Evolutionary conservation across 2,888 invertebrate species (phyloP).

Genomic region (Archaeoteleia sp.): DNA sequence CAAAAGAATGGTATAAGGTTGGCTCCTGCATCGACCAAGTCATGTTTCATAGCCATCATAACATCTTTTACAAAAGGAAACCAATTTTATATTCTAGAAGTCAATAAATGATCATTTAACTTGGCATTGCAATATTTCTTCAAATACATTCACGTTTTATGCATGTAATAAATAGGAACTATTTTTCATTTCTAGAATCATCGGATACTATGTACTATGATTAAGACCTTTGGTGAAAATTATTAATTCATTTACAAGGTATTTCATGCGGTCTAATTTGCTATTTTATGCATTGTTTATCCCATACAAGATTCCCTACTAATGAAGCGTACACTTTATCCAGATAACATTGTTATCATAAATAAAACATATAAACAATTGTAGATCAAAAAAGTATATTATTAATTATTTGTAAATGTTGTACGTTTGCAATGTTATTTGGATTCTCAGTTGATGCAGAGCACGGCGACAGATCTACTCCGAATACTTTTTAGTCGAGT

Average conservation of each 20-base stretch:
- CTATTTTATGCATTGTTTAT: conserved; percentile 37
- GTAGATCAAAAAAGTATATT: not conserved
- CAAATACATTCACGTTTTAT: no score
- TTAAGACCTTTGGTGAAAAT: conserved; percentile 5
- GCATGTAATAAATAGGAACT: not conserved
- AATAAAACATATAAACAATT: not conserved
- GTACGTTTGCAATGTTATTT: conserved; percentile 12
- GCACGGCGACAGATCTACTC: conserved; percentile 27
- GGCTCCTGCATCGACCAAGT: conserved; percentile 17
- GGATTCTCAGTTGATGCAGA: conserved; percentile 27
- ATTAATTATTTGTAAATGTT: conserved; percentile 1
- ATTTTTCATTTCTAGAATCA: not conserved
- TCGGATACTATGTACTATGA: not conserved
- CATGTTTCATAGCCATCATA: conserved; percentile 17
- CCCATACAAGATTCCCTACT: conserved; percentile 27
- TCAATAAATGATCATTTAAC: no score
- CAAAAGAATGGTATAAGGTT: conserved; percentile 12
- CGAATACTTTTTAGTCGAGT: conserved; percentile 7
- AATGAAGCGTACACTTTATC: conserved; percentile 30
- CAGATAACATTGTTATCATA: conserved; percentile 26
- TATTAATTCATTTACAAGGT: conserved; percentile 11
- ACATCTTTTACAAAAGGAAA: no score
- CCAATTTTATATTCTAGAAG: no score
- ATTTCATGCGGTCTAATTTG: conserved; percentile 34
- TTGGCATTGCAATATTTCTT: no score